Percentiles rank a stretch among this genome's conserved stretches.
Evolutionary conservation across 2,113 vertebrate genomes (phyloP).

Genomic region (Kobus ellipsiprymnus): DNA sequence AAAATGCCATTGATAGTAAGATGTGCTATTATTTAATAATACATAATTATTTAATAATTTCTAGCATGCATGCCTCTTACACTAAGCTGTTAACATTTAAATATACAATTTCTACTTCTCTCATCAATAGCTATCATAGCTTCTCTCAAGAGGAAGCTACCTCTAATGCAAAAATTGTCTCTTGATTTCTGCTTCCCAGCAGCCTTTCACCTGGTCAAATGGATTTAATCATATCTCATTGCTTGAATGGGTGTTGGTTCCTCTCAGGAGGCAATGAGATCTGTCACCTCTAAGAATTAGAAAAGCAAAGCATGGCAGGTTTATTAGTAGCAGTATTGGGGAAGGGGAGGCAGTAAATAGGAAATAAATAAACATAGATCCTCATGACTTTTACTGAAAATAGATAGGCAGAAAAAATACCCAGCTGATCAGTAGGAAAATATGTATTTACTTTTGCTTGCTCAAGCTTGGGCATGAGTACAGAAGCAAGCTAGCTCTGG

Average conservation of each 20-base stretch:
- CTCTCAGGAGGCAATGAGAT: not conserved
- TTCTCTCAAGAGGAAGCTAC: not conserved
- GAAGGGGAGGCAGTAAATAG: not conserved
- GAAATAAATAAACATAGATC: not conserved
- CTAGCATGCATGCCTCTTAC: not conserved
- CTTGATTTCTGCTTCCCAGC: conserved; percentile 6
- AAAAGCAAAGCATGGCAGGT: conserved; percentile 14
- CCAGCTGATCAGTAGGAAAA: conserved; percentile 60
- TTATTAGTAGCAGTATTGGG: not conserved
- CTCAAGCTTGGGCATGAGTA: conserved; percentile 65
- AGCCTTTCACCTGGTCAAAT: not conserved
- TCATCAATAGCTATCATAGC: not conserved
- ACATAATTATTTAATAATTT: not conserved
- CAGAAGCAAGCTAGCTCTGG: conserved; percentile 63
- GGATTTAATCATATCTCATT: conserved; percentile 18
- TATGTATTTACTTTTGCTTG: conserved; percentile 68
- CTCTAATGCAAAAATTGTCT: not conserved
- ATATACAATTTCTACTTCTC: not conserved
- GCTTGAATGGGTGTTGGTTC: not conserved
- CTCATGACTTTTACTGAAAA: conserved; percentile 14
- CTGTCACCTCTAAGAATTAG: conserved; percentile 36
- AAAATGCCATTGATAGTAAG: not conserved
- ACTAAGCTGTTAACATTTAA: not conserved
- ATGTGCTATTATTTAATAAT: not conserved
- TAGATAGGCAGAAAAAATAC: conserved; percentile 47